phyloP scores from a whole-genome alignment of 2,113 vertebrate genomes.

The Lycaon pictus region DNA sequence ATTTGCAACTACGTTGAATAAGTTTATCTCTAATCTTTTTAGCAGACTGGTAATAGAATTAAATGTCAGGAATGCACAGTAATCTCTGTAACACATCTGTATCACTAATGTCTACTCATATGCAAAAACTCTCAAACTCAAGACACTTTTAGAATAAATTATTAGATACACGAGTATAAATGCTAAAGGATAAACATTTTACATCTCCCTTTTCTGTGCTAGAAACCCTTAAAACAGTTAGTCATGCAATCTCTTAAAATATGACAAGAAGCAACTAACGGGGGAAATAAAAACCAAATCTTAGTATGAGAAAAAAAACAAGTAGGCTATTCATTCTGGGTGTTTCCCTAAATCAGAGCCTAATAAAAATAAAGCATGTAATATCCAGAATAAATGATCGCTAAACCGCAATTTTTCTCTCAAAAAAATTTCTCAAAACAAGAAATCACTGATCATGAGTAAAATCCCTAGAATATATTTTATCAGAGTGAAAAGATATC shows the following conservation, averaged over 20 bases:
- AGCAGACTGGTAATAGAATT: not conserved
- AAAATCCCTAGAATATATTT: conserved; percentile 6
- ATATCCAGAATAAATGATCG: not conserved
- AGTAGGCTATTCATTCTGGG: not conserved
- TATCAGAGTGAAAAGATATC: not conserved
- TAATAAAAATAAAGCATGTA: not conserved
- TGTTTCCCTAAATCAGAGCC: not conserved
- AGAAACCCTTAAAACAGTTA: not conserved
- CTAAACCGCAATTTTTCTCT: not conserved
- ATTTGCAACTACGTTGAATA: not conserved
- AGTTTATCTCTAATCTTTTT: not conserved
- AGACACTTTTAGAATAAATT: conserved; percentile 8
- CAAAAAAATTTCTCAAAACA: not conserved
- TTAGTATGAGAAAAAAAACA: not conserved
- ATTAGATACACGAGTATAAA: not conserved
- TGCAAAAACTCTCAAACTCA: conserved; percentile 12
- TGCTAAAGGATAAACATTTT: not conserved
- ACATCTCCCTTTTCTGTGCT: not conserved
- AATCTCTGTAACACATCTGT: not conserved
- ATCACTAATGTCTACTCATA: not conserved
- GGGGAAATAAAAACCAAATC: not conserved
- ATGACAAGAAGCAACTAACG: not conserved
- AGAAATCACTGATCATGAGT: not conserved
- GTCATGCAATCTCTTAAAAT: not conserved
- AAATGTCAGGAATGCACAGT: not conserved